These are phyloP conservation scores for Solenopsis invicta DNA, from an alignment of 1,140 invertebrate species.

Conservation along the genomic window DNA sequence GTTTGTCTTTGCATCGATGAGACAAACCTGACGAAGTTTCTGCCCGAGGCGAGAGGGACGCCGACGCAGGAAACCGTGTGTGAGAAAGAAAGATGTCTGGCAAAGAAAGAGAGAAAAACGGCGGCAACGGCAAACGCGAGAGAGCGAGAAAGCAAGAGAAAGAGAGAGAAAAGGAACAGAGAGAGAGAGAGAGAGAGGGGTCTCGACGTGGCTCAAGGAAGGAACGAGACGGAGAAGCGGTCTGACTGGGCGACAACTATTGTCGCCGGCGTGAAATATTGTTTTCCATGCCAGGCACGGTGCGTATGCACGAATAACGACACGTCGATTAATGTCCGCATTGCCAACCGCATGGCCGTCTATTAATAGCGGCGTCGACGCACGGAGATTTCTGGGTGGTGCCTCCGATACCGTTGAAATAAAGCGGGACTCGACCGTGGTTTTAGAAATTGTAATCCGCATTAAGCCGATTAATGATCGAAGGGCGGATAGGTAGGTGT, in stretches of 20 bases:
- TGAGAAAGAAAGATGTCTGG: slow-evolving; percentile 49
- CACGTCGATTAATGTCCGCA: slow-evolving; percentile 83
- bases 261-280: slow-evolving; percentile 82
- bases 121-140: slow-evolving; percentile 28
- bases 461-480: slow-evolving; percentile 23
- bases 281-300: slow-evolving; percentile 82
- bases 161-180: slow-evolving; percentile 28
- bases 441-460: slow-evolving; percentile 31
- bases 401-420: slow-evolving; percentile 48
- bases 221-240: slow-evolving; percentile 42
- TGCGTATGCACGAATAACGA: slow-evolving; percentile 81
- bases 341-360: slow-evolving; percentile 76
- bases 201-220: background rate
- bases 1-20: slow-evolving; percentile 28
- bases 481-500: too few relatives aligned
- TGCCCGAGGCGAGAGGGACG: slow-evolving; percentile 39
- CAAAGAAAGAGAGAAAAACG: slow-evolving; percentile 46
- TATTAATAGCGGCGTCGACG: slow-evolving; percentile 79
- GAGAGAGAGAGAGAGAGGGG: slow-evolving; percentile 17
- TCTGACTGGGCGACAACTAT: slow-evolving; percentile 75
- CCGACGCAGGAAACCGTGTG: slow-evolving; percentile 17
- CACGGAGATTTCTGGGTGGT: slow-evolving; percentile 71
- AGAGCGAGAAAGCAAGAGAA: background rate
- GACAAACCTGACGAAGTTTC: slow-evolving; percentile 50
- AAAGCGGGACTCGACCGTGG: background rate